Base-by-base conservation (phyloP, 2,113 vertebrate species). In the Oxygymnocypris stewartii region DNA sequence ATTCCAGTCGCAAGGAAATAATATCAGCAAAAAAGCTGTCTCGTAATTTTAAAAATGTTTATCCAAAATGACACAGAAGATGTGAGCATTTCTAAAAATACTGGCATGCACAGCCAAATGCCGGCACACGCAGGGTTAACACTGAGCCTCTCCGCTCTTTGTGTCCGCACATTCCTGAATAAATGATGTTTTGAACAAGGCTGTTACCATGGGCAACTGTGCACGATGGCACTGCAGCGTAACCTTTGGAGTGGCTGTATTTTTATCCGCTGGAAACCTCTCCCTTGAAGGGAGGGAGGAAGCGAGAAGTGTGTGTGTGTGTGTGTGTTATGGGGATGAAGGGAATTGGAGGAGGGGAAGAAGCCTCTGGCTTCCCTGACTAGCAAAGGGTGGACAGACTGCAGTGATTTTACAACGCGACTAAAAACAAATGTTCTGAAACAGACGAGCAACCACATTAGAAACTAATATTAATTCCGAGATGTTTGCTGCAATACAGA, bases 151-250 rank as follows among this genome's bases (percentile, higher is more conserved):
- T 86, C 91, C 89, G 87, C 92, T 90, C 92, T 61, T 71, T 63
- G 90, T 92, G 93, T 94, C 93, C 91, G 92, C 91, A 93, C 94
- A 96, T 96, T 94, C 95, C 94, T 94, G 94, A 93, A 93, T 94
- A 95, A 95, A 95, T 94, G 92, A 92, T 93, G 93, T 93, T 95
- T 95, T 94, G 94, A 93, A 88, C 90, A 77, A 92, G 92, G 91
- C 89, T 77, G 76, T 96, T 94, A 94, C 95, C 94, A 95, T 93
- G 94, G 94, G 94, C 92, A 96, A 97, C 96, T 86, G 91, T 88
- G 67, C 91, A 90, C 91, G 86, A 90, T 92, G 94, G 93, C 93
- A 94, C 77, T 91, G 92, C 93, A 90, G 93, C 90, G 87, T 90
- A 92, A 92, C 91, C 90, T 91, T 92, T 89, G 88, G 90, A 95